A percentile compares a stretch with the other conserved stretches of the same genome.
Conservation (phyloP, 1,140 invertebrate species). For the Parasteatoda tepidariorum region DNA sequence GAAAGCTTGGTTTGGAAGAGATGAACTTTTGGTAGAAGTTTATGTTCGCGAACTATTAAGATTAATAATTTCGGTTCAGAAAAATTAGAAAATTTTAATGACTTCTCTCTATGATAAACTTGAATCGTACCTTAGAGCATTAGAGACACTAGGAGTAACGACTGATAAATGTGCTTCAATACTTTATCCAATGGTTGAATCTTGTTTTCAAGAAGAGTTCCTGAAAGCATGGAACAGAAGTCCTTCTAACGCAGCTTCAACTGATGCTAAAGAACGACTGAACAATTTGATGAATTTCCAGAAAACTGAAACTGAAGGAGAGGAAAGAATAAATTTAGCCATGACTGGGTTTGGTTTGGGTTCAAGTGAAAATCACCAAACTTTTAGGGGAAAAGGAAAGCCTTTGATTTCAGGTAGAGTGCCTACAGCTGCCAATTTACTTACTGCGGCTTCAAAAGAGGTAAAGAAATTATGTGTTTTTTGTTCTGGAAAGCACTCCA, state of each 20-base stretch:
- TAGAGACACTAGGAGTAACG: background rate
- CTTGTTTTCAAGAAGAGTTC: background rate
- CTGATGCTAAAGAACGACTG: background rate
- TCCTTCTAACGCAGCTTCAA: background rate
- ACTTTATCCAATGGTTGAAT: background rate
- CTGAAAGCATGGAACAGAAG: background rate
- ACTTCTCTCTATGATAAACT: background rate
- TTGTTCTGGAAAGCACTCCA: background rate
- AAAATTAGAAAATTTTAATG: background rate
- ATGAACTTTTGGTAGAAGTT: background rate
- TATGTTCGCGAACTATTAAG: background rate
- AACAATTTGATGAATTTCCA: background rate
- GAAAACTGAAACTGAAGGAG: background rate
- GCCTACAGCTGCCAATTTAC: background rate
- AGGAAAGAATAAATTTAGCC: background rate
- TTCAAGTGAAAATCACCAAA: background rate
- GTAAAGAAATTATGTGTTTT: no score
- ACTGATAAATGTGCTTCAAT: no score
- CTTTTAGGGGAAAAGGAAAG: background rate
- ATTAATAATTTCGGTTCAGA: background rate
- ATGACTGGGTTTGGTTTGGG: background rate
- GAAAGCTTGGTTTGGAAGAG: background rate
- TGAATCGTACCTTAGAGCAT: background rate
- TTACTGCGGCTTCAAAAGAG: conserved; percentile 11
- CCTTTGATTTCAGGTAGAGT: background rate